Evolutionary conservation across 2,113 vertebrate genomes (phyloP).

Genomic region (Cricetomys ansorgei): DNA sequence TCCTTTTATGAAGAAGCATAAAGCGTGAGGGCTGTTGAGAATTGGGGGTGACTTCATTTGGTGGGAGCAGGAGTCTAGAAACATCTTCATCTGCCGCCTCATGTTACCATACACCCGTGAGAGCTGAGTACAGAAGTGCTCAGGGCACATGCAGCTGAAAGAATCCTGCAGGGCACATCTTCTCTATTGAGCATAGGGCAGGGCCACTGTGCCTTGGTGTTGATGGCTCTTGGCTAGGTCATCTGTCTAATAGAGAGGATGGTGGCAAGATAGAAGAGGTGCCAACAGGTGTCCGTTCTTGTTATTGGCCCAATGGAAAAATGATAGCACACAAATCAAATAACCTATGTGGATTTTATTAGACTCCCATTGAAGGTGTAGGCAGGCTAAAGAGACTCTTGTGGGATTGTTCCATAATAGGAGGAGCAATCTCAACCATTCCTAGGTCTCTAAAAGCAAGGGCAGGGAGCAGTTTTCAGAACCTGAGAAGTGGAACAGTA

Average conservation of each 20-base stretch:
- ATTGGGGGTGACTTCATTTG: constrained; percentile 60
- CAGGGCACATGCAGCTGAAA: neutral
- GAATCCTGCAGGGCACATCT: neutral
- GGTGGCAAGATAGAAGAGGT: neutral
- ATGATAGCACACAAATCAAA: neutral
- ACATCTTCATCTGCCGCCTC: neutral
- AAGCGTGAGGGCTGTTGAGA: constrained; percentile 76
- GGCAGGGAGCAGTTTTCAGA: neutral
- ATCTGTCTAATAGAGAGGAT: neutral
- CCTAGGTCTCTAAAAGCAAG: neutral
- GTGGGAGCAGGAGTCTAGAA: neutral
- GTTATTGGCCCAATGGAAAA: neutral
- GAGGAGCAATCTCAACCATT: neutral
- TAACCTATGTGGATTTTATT: neutral
- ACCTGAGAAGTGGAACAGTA: neutral
- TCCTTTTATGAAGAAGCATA: constrained; percentile 84
- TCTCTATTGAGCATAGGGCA: fast-evolving
- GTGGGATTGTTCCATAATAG: neutral
- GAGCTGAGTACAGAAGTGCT: neutral
- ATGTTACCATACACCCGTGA: neutral
- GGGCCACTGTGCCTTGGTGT: too few species aligned
- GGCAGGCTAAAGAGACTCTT: neutral
- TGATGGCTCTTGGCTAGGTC: neutral
- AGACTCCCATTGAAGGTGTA: neutral
- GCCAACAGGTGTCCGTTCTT: neutral